Evolutionary conservation across 2,888 invertebrate species (phyloP).

Genomic region (Ecdyonurus torrentis): DNA sequence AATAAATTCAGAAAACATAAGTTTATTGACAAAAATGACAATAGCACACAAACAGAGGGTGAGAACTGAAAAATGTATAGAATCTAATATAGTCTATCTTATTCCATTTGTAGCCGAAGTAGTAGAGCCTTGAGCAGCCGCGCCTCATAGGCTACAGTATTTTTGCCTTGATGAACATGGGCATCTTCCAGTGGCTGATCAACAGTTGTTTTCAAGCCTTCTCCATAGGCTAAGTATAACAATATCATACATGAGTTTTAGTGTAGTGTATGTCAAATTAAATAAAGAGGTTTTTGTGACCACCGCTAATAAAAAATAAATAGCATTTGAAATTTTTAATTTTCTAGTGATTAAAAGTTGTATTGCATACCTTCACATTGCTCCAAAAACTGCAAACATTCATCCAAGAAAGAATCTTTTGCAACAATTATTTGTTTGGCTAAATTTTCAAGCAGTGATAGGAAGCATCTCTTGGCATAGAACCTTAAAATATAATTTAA

Average conservation of each 20-base stretch:
- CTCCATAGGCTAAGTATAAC: slow-evolving; percentile 72
- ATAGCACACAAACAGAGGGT: no score
- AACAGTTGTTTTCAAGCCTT: slow-evolving; percentile 63
- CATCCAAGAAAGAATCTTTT: slow-evolving; percentile 70
- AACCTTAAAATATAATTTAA: no score
- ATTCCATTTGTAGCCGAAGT: slow-evolving; percentile 39
- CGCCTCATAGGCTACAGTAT: slow-evolving; percentile 84
- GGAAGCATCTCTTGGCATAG: slow-evolving; percentile 88
- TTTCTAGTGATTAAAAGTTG: neutral
- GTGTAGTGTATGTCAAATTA: no score
- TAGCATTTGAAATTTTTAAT: slow-evolving; percentile 3
- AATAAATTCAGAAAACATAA: no score
- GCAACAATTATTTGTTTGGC: slow-evolving; percentile 80
- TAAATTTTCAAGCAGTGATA: slow-evolving; percentile 81
- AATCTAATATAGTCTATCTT: no score
- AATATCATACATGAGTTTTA: no score
- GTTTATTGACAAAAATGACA: no score
- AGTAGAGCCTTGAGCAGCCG: slow-evolving; percentile 67
- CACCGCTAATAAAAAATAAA: no score
- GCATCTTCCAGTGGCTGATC: slow-evolving; percentile 64
- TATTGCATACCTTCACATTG: slow-evolving; percentile 60
- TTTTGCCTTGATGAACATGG: slow-evolving; percentile 51
- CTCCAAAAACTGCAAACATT: slow-evolving; percentile 75
- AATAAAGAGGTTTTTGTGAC: no score
- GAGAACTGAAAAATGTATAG: no score